These are phyloP conservation scores for Eristalis pertinax DNA, from an alignment of 2,888 invertebrate genomes.

Conservation along the genomic window DNA sequence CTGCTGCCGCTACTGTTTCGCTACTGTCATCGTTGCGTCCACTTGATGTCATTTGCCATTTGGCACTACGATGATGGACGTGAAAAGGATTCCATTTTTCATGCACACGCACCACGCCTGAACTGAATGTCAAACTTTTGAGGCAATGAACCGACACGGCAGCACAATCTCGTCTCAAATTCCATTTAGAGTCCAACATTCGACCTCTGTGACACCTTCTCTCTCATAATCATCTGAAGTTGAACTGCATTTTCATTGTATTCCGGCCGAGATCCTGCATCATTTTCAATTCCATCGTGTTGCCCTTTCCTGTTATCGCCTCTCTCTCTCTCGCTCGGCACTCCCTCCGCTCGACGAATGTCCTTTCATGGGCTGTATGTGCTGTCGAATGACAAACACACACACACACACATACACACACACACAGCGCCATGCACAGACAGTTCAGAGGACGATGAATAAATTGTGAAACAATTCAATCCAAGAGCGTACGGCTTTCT, in stretches of 20 bases:
- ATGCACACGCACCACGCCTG: not conserved
- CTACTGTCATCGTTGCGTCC: slow-evolving; percentile 46
- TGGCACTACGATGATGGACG: slow-evolving; percentile 11
- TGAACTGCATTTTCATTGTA: slow-evolving; percentile 36
- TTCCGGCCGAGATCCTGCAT: slow-evolving; percentile 11
- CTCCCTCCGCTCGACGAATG: not conserved
- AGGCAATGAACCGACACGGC: not conserved
- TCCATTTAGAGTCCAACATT: slow-evolving; percentile 20
- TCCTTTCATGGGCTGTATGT: too few species aligned
- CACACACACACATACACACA: too few species aligned
- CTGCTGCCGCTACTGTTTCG: not conserved
- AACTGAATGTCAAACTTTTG: not conserved
- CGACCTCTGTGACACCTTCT: not conserved
- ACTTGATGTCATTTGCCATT: slow-evolving; percentile 40
- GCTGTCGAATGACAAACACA: slow-evolving; percentile 33
- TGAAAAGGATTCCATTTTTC: not conserved
- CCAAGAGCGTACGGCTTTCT: slow-evolving; percentile 45
- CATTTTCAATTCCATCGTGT: slow-evolving; percentile 28
- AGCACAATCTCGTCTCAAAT: not conserved
- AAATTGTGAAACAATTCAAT: slow-evolving; percentile 62
- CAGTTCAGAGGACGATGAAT: slow-evolving; percentile 45
- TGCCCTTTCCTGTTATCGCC: too few species aligned
- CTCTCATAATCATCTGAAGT: slow-evolving; percentile 13
- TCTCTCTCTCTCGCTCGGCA: too few species aligned
- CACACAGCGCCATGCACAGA: not conserved